Base-by-base conservation (phyloP, 2,888 invertebrate genomes). In the Syritta pipiens region DNA sequence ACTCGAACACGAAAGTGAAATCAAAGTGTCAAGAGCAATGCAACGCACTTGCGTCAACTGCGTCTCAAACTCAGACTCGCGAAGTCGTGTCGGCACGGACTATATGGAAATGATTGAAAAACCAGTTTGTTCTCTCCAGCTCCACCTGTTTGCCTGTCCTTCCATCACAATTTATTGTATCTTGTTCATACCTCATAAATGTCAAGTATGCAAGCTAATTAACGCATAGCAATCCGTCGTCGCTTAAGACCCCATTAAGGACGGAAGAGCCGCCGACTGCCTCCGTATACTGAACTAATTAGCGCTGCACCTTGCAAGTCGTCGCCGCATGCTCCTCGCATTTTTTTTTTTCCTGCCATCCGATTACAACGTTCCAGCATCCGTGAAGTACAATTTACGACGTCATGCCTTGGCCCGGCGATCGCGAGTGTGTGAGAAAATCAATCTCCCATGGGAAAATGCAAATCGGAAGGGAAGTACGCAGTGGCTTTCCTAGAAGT, bases 381-480 rank as follows among this genome's bases (percentile, higher is more conserved):
- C 42, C 53, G 49, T 63, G 32, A 28, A 40, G 24, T 46, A 9
- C 40, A 48, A 42, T 22, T 30, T 60, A 60, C 42, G 42, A 51
- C 51, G 42, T 30, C 49, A 42, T 51, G 63, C 30, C 26, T 69
- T 42, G 17, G 28, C 42, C 19, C 30, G 32, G 24, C 14, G 32
- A 49, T 28, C 57, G 26, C 40, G 51, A 76, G 28, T 69, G n/a
- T n/a, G n/a, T n/a, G 49, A 48, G 62, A 71, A 76, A 76, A 71
- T 71, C 76, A 76, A 63, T 76, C 63, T 71, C 24, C 24, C 51
- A 59, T 76, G 63, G 57, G 71, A 76, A 69, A 51, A 49, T 30
- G 68, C 10, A 32, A 49, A 62, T 30, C 7, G 28, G 40, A 22
- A 53, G 10, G 28, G 40, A 22, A 53, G 35, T 5, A 44, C 37